These are phyloP conservation scores for Pocillopora damicornis DNA, from an alignment of 64 coral and sea anemone species.

Conservation along the genomic window DNA sequence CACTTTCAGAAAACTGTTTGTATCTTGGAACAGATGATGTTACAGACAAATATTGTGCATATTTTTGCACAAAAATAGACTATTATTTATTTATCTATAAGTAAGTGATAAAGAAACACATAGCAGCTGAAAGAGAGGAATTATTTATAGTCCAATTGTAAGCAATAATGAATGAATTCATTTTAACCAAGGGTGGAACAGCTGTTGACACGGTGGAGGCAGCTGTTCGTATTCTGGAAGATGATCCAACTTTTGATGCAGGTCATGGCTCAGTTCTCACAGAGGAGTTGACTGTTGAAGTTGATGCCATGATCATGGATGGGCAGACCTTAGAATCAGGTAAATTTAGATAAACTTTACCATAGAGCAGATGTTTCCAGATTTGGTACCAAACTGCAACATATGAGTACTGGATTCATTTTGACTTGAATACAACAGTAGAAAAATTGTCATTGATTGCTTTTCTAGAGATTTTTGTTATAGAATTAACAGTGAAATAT, in stretches of 20 bases:
- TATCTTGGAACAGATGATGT: too few species aligned
- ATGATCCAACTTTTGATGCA: conserved; percentile 73
- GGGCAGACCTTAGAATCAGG: conserved; percentile 62
- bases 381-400: too few species aligned
- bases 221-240: conserved; percentile 67
- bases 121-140: too few species aligned
- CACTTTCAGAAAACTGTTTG: too few species aligned
- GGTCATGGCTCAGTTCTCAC: conserved; percentile 74
- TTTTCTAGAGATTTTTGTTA: too few species aligned
- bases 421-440: too few species aligned
- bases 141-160: background rate
- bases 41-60: background rate
- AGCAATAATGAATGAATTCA: background rate
- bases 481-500: too few species aligned
- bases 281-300: conserved; percentile 70
- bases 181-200: conserved; percentile 60
- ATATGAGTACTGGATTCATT: too few species aligned
- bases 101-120: too few species aligned
- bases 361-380: background rate
- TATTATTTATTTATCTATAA: too few species aligned
- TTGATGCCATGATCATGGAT: conserved; percentile 86
- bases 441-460: too few species aligned
- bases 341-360: background rate
- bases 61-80: too few species aligned
- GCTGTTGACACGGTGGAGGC: conserved; percentile 80